A percentile compares a stretch with the other conserved stretches of the same genome.
These are phyloP conservation scores for Stegodyphus dumicola DNA, from an alignment of 1,140 invertebrate genomes.

Conservation along the genomic window DNA sequence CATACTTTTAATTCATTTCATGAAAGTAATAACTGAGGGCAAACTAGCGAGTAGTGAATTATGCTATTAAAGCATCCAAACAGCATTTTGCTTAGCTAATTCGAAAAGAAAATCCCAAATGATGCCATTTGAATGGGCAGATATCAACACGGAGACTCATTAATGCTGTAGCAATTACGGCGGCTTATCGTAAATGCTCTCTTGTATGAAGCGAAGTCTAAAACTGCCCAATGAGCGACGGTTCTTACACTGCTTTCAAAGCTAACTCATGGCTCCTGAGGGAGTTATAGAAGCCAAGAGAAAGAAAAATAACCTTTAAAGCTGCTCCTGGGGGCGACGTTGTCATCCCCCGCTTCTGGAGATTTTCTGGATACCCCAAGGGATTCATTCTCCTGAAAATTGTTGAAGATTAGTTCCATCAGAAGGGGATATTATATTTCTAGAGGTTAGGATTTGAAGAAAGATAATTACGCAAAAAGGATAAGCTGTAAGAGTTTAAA, in stretches of 20 bases:
- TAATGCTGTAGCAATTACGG: no score
- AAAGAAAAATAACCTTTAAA: constrained; percentile 26
- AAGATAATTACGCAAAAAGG: constrained; percentile 5
- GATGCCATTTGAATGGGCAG: no score
- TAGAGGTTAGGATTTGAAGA: neutral
- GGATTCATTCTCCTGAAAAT: constrained; percentile 25
- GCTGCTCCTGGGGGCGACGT: constrained; percentile 20
- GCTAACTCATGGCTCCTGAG: constrained; percentile 9
- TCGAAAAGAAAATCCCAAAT: no score
- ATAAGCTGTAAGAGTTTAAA: neutral
- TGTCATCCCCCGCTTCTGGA: constrained; percentile 15
- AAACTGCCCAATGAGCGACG: no score
- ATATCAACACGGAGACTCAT: no score
- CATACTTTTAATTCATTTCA: no score
- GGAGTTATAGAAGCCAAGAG: constrained; percentile 1
- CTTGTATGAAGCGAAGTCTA: no score
- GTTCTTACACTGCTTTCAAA: neutral
- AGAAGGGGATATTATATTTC: constrained; percentile 1
- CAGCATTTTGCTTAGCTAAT: no score
- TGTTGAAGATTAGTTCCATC: constrained; percentile 30
- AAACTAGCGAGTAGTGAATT: no score
- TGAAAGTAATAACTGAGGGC: no score
- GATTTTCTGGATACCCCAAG: constrained; percentile 11
- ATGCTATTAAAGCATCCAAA: no score
- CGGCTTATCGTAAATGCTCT: no score